phyloP scores from a whole-genome alignment of 2,888 invertebrate genomes.

The Drosophila infuscata region DNA sequence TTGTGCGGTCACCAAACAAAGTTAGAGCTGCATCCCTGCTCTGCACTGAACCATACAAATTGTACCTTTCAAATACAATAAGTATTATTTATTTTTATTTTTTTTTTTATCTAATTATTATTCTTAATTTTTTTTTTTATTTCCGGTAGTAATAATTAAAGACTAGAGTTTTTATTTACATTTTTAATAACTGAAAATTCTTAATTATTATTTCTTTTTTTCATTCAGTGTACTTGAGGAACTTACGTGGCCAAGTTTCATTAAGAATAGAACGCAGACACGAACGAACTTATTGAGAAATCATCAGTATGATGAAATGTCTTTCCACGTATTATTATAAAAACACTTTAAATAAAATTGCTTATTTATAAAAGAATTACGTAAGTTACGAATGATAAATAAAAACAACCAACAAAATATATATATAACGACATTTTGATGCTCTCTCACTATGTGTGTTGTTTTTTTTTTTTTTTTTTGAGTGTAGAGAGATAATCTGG shows the following conservation, averaged over 20 bases:
- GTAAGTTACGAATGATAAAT: conserved; percentile 7
- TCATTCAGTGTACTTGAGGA: conserved; percentile 31
- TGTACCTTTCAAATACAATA: not conserved
- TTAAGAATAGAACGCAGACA: conserved; percentile 21
- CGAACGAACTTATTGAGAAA: conserved; percentile 12
- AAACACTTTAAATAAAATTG: conserved; percentile 14
- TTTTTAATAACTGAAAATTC: not conserved
- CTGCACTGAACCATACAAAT: conserved; percentile 33
- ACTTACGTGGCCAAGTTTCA: conserved; percentile 20
- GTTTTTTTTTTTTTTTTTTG: conserved; percentile 6
- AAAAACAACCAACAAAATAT: not conserved
- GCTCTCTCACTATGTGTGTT: not conserved
- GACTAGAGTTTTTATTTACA: not conserved
- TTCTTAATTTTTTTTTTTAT: not conserved
- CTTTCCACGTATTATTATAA: conserved; percentile 50
- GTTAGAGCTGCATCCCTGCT: conserved; percentile 9
- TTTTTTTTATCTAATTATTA: not conserved
- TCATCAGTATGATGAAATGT: conserved; percentile 26
- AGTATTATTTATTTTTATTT: not conserved
- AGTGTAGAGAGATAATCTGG: conserved; percentile 34
- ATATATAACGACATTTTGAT: not conserved
- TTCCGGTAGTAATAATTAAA: not conserved
- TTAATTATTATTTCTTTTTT: not conserved
- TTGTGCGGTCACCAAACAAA: conserved; percentile 32
- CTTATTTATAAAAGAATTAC: conserved; percentile 29